Evolutionary conservation across 2,113 vertebrate species (phyloP).

Genomic region (Rhabdomys dilectus): DNA sequence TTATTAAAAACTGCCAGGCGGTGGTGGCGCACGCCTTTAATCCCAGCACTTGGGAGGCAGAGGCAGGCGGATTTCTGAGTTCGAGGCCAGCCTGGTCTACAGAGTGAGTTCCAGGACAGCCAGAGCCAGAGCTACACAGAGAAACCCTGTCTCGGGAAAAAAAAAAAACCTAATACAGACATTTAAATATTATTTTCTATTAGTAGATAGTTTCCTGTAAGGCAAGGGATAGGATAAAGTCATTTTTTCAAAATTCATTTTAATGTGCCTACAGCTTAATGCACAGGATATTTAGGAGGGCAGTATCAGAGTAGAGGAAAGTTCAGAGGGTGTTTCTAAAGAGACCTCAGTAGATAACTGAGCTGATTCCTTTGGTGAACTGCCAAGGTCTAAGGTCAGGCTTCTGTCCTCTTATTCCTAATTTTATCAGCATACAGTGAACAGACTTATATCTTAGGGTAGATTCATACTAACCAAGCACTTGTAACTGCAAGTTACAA

Average conservation of each 20-base stretch:
- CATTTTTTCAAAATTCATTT: not conserved
- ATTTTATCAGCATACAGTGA: not conserved
- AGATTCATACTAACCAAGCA: not conserved
- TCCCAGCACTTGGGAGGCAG: too few species aligned
- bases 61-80: too few species aligned
- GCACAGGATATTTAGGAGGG: not conserved
- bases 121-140: too few species aligned
- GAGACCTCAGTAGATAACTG: not conserved
- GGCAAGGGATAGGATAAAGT: not conserved
- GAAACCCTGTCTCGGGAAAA: too few species aligned
- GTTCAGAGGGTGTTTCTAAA: not conserved
- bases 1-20: not conserved
- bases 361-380: not conserved
- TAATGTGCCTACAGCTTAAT: not conserved
- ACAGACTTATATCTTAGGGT: too few species aligned
- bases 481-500: not conserved
- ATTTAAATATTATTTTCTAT: not conserved
- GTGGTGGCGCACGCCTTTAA: too few species aligned
- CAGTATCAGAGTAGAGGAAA: not conserved
- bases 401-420: not conserved
- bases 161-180: not conserved
- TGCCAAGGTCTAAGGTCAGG: not conserved
- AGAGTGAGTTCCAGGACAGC: too few species aligned
- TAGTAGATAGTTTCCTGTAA: not conserved
- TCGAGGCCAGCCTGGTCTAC: too few species aligned